Evolutionary conservation across 1,140 invertebrate species (phyloP).

Genomic region (Metopolophium dirhodum): DNA sequence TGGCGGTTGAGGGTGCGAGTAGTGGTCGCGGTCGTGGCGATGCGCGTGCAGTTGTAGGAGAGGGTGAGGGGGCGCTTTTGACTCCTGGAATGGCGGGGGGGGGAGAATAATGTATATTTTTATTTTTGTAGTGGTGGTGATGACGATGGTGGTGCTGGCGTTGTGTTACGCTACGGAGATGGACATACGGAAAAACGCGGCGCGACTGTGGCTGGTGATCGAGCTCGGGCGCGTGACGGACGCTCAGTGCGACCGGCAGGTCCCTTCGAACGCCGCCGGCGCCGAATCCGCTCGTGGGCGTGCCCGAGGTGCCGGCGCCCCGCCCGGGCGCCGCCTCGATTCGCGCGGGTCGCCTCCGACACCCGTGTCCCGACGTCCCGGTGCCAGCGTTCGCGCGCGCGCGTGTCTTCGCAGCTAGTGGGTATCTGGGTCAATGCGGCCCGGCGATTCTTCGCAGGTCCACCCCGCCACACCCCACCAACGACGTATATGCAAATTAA

Average conservation of each 20-base stretch:
- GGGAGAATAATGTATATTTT: neutral
- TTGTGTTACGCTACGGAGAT: neutral
- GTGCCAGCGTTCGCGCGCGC: neutral
- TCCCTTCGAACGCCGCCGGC: constrained; percentile 45
- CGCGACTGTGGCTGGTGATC: constrained; percentile 37
- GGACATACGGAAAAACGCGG: constrained; percentile 12
- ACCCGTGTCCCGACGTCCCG: neutral
- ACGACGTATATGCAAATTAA: neutral
- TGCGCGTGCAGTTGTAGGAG: neutral
- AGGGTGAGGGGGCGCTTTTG: neutral
- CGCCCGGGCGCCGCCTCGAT: constrained; percentile 39
- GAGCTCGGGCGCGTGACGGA: constrained; percentile 56
- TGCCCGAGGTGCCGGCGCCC: neutral
- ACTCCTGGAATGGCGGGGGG: neutral
- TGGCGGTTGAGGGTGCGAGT: neutral
- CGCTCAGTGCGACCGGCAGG: constrained; percentile 52
- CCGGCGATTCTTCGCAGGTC: neutral
- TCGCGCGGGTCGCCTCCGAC: neutral
- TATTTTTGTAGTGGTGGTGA: too few relatives aligned
- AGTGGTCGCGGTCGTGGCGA: neutral
- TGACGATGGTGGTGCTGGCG: neutral
- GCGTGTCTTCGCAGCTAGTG: neutral
- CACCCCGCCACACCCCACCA: neutral
- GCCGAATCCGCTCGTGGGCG: constrained; percentile 51
- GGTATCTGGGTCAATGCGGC: constrained; percentile 43